phyloP scores from a whole-genome alignment of 2,113 vertebrate species.

The Climacteris rufus region DNA sequence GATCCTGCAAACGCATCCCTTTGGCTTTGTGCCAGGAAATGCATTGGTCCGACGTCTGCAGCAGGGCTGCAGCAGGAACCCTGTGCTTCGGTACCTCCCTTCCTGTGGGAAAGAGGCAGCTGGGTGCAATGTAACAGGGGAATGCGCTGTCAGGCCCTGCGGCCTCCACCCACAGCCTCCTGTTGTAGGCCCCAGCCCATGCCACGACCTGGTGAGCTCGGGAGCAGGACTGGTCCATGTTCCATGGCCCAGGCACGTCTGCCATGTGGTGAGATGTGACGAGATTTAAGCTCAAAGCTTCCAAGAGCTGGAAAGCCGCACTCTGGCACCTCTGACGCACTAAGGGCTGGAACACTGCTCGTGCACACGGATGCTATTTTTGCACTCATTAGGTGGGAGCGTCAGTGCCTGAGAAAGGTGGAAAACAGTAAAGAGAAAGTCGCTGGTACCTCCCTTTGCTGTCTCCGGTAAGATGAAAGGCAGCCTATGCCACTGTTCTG shows the following conservation, averaged over 20 bases:
- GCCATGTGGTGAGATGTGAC: background rate
- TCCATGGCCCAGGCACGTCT: background rate
- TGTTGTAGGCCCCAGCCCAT: background rate
- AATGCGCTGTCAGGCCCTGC: background rate
- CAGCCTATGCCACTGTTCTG: background rate
- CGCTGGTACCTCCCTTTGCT: background rate
- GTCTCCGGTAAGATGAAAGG: background rate
- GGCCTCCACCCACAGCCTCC: rapidly evolving
- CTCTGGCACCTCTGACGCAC: rapidly evolving
- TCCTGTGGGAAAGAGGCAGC: background rate
- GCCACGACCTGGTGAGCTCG: background rate
- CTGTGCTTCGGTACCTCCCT: background rate
- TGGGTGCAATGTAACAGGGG: background rate
- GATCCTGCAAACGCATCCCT: background rate
- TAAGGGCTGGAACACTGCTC: rapidly evolving
- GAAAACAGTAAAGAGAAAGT: background rate
- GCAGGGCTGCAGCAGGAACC: background rate
- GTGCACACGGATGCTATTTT: background rate
- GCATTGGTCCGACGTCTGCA: background rate
- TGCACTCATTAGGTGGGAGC: background rate
- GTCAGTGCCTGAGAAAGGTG: background rate
- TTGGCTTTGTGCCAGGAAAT: background rate
- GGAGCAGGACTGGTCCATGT: background rate
- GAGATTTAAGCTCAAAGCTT: background rate
- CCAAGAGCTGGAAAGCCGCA: background rate